Conservation (phyloP, 2,888 invertebrate species). For the Colletes collaris region DNA sequence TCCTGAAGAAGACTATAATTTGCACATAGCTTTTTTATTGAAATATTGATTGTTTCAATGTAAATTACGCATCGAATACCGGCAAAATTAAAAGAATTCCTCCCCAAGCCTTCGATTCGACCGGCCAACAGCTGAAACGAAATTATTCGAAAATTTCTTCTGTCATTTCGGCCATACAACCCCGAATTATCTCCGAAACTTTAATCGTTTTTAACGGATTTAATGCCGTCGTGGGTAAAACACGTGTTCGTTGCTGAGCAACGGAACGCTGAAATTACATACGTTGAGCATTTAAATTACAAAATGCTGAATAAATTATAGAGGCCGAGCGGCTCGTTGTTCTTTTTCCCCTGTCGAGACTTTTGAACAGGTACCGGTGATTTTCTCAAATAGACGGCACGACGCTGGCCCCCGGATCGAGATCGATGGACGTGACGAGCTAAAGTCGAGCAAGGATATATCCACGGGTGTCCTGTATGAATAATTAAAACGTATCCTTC, state of each 20-base stretch:
- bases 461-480: constrained; percentile 58
- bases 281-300: constrained; percentile 45
- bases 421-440: constrained; percentile 59
- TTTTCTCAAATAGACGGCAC: constrained; percentile 42
- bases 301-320: constrained; percentile 46
- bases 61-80: too few relatives aligned
- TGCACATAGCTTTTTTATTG: too few relatives aligned
- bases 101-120: too few relatives aligned
- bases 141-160: too few relatives aligned
- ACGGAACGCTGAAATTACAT: constrained; percentile 27
- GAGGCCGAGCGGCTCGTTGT: not conserved
- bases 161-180: too few relatives aligned
- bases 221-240: not conserved
- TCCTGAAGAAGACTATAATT: too few relatives aligned
- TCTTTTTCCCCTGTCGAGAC: constrained; percentile 1
- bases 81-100: too few relatives aligned
- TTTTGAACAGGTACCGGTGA: constrained; percentile 31
- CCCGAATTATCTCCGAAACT: not conserved
- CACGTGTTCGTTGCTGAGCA: not conserved
- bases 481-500: constrained; percentile 60
- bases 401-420: constrained; percentile 42
- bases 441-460: constrained; percentile 56
- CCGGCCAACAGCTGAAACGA: too few relatives aligned
- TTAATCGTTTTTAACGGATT: constrained; percentile 12
- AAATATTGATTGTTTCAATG: too few relatives aligned